Base-by-base conservation (phyloP, 1,140 invertebrate species). In the Drosophila prosaltans region DNA sequence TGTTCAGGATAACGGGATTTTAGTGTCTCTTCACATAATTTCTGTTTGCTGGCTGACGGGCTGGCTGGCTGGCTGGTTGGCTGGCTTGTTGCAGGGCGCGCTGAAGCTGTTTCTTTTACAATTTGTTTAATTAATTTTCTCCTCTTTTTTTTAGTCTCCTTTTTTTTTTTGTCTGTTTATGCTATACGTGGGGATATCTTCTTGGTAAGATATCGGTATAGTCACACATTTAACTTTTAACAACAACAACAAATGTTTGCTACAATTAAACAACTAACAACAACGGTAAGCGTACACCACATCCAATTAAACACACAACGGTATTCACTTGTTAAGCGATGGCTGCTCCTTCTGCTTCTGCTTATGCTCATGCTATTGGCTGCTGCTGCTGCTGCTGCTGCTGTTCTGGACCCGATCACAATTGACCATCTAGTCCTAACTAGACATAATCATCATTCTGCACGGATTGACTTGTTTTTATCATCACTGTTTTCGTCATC, bases 211-310 rank as follows among this genome's bases (percentile, higher is more conserved):
- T 26, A 51, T 51, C 21, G 45, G 45, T 51, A 26, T 51, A 81
- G 84, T 89, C 65, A 75, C 85, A 89, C 82, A 79, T 73, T 82
- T 88, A 83, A 83, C 74, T 75, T 81, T 81, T 89, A 89, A 89
- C 78, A 89, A 88, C 80, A 88, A 89, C 85, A 90, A 89, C 75
- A 90, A 58, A 88, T 85, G 85, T 77, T 85, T 79, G 85, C 85
- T 89, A 89, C 85, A 85, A 85, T 81, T 89, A 90, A 85, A 90
- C 85, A 85, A 89, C 85, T 90, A 89, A 89, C 85, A 89, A 89
- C 85, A 90, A 90, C 78, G 57, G 70, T 86, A 86, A 88, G 83
- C 83, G 83, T 86, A 80, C 82, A 82, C 72, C 76, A 76, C 74
- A 78, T 71, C 45, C 45, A 51, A 26, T 51, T 10, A 48, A 51